Base-by-base conservation (phyloP, 2,113 vertebrate species). In the Dromaius novaehollandiae region DNA sequence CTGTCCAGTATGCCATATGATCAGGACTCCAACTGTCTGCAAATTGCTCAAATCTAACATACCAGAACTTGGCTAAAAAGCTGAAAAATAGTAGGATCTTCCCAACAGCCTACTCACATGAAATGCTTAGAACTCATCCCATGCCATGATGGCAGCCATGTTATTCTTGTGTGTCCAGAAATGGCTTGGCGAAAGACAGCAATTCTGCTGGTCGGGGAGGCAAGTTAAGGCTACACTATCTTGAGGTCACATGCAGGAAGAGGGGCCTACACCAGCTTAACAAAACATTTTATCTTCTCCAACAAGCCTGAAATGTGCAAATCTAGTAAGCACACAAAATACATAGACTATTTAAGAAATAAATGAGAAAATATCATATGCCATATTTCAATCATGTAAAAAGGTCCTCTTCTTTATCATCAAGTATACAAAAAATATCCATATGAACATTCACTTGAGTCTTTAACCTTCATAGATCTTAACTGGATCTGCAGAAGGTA, bases 321-420 rank as follows among this genome's bases (percentile, higher is more conserved):
- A 83, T 3, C 20, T 7, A 15, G 65, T 9, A 11, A 21, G 19
- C 21, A 18, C 1, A 53, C 13, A 53, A 79, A 71, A 26, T 5
- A 40, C 3, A 7, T 3, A 1, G 2, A 6, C 19, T 0, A 0
- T 32, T 19, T 20, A 30, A 28, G 28, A 40, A 77, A 61, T 38
- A n/a, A 61, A 61, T 9, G 13, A 32, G 9, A 20, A 73, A 73
- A 73, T 19, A 36, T 6, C 9, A 36, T 0, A 0, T 9, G 32
- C 26, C 2, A 0, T 25, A 61, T 4, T 5, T 11, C 18, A 19
- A 2, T 12, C 6, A 7, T 2, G 2, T 5, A 44, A 21, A 42
- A 80, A 44, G 8, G 18, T 60, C 15, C 10, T 50, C 7, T n/a
- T 82, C 7, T 11, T 64, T 26, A 74, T 1, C 9, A 26, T 30